These are phyloP conservation scores for Anguilla megastoma DNA, from an alignment of 2,797 vertebrate genomes.

Conservation along the genomic window DNA sequence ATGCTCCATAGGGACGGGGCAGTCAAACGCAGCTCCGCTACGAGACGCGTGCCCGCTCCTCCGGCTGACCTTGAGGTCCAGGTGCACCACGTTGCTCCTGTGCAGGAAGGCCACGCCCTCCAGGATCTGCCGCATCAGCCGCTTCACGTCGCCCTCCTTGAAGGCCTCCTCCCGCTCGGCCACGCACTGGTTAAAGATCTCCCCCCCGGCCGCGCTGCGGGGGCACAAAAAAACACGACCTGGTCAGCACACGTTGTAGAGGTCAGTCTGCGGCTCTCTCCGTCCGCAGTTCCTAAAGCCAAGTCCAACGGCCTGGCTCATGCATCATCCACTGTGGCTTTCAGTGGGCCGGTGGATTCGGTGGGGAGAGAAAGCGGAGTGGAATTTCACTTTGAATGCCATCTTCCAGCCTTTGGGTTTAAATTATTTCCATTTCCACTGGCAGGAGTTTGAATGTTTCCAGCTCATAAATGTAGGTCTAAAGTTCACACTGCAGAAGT, in stretches of 20 bases:
- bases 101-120: slow-evolving; percentile 87
- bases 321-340: not conserved
- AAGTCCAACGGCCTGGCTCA: not conserved
- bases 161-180: slow-evolving; percentile 86
- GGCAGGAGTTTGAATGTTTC: not conserved
- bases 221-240: slow-evolving; percentile 28
- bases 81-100: slow-evolving; percentile 82
- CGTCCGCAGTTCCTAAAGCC: not conserved
- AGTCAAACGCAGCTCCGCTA: not conserved
- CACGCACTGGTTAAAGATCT: slow-evolving; percentile 91
- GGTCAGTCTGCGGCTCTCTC: not conserved
- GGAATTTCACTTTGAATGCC: not conserved
- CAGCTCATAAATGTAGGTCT: not conserved
- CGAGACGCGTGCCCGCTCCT: too few relatives aligned
- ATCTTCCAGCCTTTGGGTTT: not conserved
- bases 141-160: slow-evolving; percentile 84
- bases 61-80: slow-evolving; percentile 85
- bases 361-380: not conserved
- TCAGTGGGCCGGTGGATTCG: not conserved
- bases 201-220: slow-evolving; percentile 85
- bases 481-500: not conserved
- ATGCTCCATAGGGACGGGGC: not conserved
- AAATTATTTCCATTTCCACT: not conserved
- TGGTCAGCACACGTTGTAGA: not conserved
- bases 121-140: slow-evolving; percentile 88